These are phyloP conservation scores for Pseudochirops corinnae DNA, from an alignment of 2,797 vertebrate species.

Conservation along the genomic window DNA sequence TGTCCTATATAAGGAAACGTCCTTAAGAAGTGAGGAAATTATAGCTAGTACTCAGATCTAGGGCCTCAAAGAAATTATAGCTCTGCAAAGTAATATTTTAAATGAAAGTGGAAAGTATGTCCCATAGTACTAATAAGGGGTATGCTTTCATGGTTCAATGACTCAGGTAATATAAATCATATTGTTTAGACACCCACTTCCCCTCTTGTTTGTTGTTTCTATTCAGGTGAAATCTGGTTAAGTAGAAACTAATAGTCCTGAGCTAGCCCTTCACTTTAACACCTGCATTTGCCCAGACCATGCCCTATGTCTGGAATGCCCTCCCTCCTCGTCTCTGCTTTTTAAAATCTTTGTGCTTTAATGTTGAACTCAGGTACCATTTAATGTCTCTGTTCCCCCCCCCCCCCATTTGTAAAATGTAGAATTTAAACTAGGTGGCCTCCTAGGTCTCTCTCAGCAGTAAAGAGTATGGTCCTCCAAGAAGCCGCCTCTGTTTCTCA, in stretches of 20 bases:
- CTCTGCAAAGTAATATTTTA: slow-evolving; percentile 11
- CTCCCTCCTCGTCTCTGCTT: neutral
- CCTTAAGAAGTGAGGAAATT: neutral
- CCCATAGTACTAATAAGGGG: neutral
- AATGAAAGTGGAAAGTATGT: slow-evolving; percentile 2
- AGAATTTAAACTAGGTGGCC: neutral
- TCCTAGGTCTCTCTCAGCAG: neutral
- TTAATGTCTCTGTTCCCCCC: neutral
- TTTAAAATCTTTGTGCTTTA: neutral
- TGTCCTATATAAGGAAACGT: neutral
- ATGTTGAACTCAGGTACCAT: neutral
- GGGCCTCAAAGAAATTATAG: neutral
- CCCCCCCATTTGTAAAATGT: neutral
- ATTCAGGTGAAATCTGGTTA: neutral
- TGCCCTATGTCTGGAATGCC: neutral
- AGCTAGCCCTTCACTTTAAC: neutral
- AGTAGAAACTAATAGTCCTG: neutral
- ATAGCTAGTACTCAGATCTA: neutral
- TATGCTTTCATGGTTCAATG: neutral
- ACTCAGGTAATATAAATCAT: neutral
- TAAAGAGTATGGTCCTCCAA: neutral
- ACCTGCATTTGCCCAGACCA: neutral
- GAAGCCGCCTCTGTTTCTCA: neutral
- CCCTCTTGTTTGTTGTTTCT: neutral
- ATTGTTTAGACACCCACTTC: neutral